Evolutionary conservation across 35 echinoderm and acorn worm species (phyloP).

Genomic region (Stichopus chloronotus): DNA sequence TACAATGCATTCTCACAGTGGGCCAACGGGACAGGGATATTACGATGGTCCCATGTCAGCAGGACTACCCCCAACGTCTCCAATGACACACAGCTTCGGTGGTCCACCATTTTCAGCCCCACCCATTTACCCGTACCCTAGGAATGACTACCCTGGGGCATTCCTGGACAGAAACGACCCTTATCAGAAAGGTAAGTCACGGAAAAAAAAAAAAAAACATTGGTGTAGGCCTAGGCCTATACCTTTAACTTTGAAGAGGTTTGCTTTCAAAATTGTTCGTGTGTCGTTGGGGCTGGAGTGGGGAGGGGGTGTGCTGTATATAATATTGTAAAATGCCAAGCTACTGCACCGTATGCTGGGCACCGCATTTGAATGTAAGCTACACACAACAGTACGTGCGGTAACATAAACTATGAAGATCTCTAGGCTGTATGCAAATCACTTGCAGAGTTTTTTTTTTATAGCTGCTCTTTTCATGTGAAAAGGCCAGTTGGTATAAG

Average conservation of each 20-base stretch:
- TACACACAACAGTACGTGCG: too few relatives aligned
- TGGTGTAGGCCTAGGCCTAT: background rate
- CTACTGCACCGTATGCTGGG: too few relatives aligned
- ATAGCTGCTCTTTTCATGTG: too few relatives aligned
- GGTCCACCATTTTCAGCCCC: slow-evolving; percentile 60
- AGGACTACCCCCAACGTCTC: slow-evolving; percentile 46
- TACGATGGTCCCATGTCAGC: slow-evolving; percentile 58
- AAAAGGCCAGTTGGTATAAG: too few relatives aligned
- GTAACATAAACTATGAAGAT: too few relatives aligned
- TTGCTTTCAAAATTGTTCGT: too few relatives aligned
- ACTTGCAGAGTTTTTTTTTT: too few relatives aligned
- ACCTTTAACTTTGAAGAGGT: background rate
- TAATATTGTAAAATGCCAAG: too few relatives aligned
- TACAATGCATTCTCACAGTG: slow-evolving; percentile 1
- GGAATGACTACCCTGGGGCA: slow-evolving; percentile 40
- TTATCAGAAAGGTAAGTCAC: slow-evolving; percentile 55
- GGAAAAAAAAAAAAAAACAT: background rate
- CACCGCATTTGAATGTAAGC: too few relatives aligned
- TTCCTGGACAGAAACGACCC: slow-evolving; percentile 55
- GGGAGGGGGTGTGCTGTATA: too few relatives aligned
- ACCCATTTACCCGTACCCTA: slow-evolving; percentile 46
- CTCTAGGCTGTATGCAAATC: too few relatives aligned
- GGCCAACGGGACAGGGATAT: slow-evolving; percentile 12
- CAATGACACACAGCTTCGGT: slow-evolving; percentile 26
- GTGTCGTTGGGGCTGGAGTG: too few relatives aligned